A percentile compares a stretch with the other conserved stretches of the same genome.
Evolutionary conservation across 2,113 vertebrate species (phyloP).

Genomic region (Pitta sordida): DNA sequence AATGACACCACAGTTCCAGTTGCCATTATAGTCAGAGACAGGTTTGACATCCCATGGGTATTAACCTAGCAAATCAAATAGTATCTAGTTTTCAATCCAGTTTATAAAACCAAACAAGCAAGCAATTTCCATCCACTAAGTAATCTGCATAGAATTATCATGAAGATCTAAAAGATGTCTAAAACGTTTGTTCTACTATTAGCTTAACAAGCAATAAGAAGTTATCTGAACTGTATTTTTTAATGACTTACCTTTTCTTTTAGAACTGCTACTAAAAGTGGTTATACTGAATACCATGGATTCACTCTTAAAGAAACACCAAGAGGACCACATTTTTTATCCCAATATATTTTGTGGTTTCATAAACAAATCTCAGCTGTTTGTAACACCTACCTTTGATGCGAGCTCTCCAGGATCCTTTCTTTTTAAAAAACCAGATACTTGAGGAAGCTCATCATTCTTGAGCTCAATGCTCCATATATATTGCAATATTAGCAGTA

Average conservation of each 20-base stretch:
- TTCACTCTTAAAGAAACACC: background rate
- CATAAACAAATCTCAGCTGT: background rate
- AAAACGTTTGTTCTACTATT: background rate
- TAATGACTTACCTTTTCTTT: background rate
- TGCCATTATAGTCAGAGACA: background rate
- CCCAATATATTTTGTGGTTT: background rate
- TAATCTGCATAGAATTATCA: background rate
- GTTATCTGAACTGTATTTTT: background rate
- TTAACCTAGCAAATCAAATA: background rate
- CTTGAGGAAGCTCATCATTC: slow-evolving; percentile 66
- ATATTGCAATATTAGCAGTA: slow-evolving; percentile 90
- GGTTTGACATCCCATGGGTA: background rate
- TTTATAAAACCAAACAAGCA: background rate
- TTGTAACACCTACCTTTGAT: slow-evolving; percentile 81
- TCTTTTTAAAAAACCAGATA: slow-evolving; percentile 82
- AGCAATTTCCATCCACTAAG: background rate
- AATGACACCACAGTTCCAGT: background rate
- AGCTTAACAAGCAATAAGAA: background rate
- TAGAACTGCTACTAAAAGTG: background rate
- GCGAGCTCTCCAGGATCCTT: slow-evolving; percentile 83
- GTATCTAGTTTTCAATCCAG: background rate
- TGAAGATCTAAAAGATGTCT: background rate
- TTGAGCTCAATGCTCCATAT: slow-evolving; percentile 88
- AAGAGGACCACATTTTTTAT: background rate
- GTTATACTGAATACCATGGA: background rate